Base-by-base conservation (phyloP, 2,113 vertebrate species). In the Uria lomvia region DNA sequence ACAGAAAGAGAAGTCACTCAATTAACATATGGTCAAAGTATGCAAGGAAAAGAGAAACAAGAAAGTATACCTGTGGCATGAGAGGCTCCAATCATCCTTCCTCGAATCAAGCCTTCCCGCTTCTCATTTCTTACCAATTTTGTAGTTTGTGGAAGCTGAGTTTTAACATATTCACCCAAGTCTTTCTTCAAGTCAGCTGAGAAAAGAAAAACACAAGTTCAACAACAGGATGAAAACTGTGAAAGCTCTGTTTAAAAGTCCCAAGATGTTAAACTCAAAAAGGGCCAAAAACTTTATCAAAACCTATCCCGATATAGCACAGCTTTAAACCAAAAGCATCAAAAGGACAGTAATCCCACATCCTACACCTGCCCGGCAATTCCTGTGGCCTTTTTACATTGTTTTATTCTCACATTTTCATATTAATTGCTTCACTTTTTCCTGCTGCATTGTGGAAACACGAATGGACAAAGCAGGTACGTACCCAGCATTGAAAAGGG, bases 71-170 rank as follows among this genome's bases (percentile, higher is more conserved):
- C 99, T 93, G 98, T 98, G 2, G 99, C 99, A 12, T 99, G 99
- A 15, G 99, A 98, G 5, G 99, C 99, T 95, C 99, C 99, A 2
- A 99, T 98, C 99, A 99, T 99, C 56, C 99, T 98, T 81, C 99
- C 99, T 80, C 99, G 97, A 96, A 99, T 99, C 90, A 99, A 96
- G 11, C 99, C 99, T 97, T 99, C 99, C 19, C 99, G 98, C 88
- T 95, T 98, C 86, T 97, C 94, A 95, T 99, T 99, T 95, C 99
- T 98, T 84, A 99, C 98, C 77, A 99, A 76, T 90, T 98, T 98
- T 27, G 99, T 98, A 50, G 98, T 98, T 21, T 92, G 96, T 17
- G 98, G 98, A 85, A 99, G 98, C 55, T 98, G 97, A 81, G 98
- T 98, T 65, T 95, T 97, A 26, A 99, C 75, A 87, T 99, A 99